phyloP scores from a whole-genome alignment of 2,113 vertebrate genomes.

The Fulmarus glacialis region DNA sequence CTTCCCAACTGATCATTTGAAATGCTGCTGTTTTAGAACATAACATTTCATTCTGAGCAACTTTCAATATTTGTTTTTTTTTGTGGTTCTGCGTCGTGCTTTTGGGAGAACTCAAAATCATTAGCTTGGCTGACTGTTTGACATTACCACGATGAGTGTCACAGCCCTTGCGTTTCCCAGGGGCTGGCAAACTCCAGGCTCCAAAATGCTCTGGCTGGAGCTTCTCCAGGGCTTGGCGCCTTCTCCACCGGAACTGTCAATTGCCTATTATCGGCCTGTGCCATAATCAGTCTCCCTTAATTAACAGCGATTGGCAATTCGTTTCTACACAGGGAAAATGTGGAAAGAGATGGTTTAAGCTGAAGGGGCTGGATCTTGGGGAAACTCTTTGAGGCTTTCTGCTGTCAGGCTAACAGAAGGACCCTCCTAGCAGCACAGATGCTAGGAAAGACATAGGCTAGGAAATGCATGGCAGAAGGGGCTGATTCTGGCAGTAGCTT shows the following conservation, averaged over 20 bases:
- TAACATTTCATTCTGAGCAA: accelerated
- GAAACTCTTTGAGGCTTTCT: not conserved
- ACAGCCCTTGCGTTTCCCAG: not conserved
- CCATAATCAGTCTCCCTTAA: not conserved
- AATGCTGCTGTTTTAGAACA: accelerated
- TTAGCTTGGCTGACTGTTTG: not conserved
- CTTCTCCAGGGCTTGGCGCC: not conserved
- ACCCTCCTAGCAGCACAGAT: not conserved
- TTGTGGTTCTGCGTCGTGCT: not conserved
- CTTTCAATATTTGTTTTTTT: accelerated
- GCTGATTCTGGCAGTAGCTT: not conserved
- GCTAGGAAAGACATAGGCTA: not conserved
- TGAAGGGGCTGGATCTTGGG: not conserved
- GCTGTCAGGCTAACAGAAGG: not conserved
- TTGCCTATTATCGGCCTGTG: not conserved
- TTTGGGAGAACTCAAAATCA: not conserved
- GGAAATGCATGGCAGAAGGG: accelerated
- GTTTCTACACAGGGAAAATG: accelerated
- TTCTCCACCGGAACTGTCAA: not conserved
- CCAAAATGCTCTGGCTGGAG: not conserved
- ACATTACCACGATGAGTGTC: not conserved
- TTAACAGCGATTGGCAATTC: not conserved
- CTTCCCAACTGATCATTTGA: not conserved
- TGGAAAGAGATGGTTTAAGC: not conserved
- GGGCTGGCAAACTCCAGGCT: not conserved